Base-by-base conservation (phyloP, 2,113 vertebrate genomes). In the Vulpes lagopus region DNA sequence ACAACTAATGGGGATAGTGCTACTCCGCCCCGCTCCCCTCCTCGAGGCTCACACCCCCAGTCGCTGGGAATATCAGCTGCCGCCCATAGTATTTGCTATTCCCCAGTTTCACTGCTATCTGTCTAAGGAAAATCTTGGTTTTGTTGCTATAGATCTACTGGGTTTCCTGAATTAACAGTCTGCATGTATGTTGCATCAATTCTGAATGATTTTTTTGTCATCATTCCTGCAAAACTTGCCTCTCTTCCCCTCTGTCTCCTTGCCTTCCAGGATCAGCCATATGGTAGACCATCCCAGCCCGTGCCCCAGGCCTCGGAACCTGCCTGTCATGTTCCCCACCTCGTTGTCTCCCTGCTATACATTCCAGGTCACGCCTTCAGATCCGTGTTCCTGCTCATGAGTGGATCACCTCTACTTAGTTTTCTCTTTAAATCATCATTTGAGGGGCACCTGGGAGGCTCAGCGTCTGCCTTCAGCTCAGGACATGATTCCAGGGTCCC, bases 281-380 rank as follows among this genome's bases (percentile, higher is more conserved):
- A 15, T 51, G 32, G 73, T 84, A 91, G 43, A 19, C 2, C 27
- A 76, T 35, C 89, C 85, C 17, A 30, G 1, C 8, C 43, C 27
- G 19, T 64, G 59, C 9, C 59, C 67, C 7, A 6, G 69, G 53
- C 20, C n/a, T 57, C 27, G 73, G 62, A 62, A 53, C 2, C n/a
- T 64, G 43, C 73, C 17, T 62, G 67, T 74, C 30, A 23, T 38
- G 65, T 57, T 71, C 89, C 85, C 80, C 65, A 91, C 27, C 43
- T 23, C 5, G 59, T 85, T 82, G 19, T 86, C n/a, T 57, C 23
- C 80, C 49, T 78, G 1, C 57, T 90, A 12, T 12, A 1, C n/a
- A 90, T 76, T 94, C 59, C 76, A 8, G 25, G 62, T 59, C n/a
- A 94, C 86, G 81, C 59, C 53, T 94, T 86, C 65, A 90, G 55